Base-by-base conservation (phyloP, 1,140 invertebrate species). In the Hirudo medicinalis region DNA sequence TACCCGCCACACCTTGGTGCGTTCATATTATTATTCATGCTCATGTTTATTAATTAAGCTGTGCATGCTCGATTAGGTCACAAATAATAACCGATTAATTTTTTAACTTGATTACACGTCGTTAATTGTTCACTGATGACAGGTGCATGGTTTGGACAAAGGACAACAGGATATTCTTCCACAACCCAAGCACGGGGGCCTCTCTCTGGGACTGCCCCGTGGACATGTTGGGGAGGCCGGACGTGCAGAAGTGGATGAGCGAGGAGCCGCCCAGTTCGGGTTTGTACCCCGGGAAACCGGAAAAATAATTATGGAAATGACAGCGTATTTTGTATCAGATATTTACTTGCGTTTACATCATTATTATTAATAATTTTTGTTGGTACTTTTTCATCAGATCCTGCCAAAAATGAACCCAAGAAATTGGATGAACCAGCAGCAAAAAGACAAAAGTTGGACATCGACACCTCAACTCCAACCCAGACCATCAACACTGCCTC, bases 91-190 rank as follows among this genome's bases (percentile, higher is more conserved):
- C n/a, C n/a, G n/a, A n/a, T n/a, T n/a, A n/a, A 27, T 60, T 27
- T 4, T 68, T 2, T 54, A 11, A 32, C 1, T 63, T 63, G 43
- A 54, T 70, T 29, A 25, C 22, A 8, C 43, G 1, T 5, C 1
- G 9, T 69, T 69, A 36, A 69, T 40, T 15, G 17, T n/a, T n/a
- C n/a, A 63, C 17, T 20, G 11, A 63, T 63, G 3, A 63, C 76
- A 91, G 90, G 90, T 95, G 91, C 82, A 92, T 97, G 55, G 95
- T 99, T 20, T 98, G 95, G 95, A 99, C 95, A 11, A 92, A 93
- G 6, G 94, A 98, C 84, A 88, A 89, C 6, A 73, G 79, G 22
- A 93, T 97, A 54, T 99, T 98, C 84, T 87, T 86, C 78, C 86
- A 82, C 77, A 87, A 87, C 78, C 94, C 94, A 0, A 94, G 91